Evolutionary conservation across 2,888 invertebrate genomes (phyloP).

Genomic region (Rhamnusium bicolor): DNA sequence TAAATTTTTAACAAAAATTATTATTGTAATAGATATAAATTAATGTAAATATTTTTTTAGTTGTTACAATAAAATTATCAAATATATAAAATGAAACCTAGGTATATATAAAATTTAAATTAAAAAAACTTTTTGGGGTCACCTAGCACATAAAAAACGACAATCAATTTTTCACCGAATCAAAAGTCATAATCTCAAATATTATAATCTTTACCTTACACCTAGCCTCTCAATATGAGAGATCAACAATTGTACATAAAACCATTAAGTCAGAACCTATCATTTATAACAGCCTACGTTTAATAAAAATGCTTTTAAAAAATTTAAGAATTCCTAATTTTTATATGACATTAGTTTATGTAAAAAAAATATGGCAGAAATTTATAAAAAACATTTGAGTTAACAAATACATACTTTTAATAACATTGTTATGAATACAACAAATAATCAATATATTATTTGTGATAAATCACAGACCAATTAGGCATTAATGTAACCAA

Average conservation of each 20-base stretch:
- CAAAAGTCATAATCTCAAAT: background rate
- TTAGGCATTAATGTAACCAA: too few species aligned
- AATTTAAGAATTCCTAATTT: slow-evolving; percentile 19
- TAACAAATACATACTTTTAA: background rate
- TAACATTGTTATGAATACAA: too few species aligned
- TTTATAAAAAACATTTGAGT: background rate
- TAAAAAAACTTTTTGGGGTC: background rate
- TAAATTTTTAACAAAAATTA: background rate
- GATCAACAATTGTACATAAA: slow-evolving; percentile 29
- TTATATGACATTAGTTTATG: slow-evolving; percentile 25
- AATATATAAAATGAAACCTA: background rate
- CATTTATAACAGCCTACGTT: slow-evolving; percentile 31
- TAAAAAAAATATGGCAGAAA: slow-evolving; percentile 19
- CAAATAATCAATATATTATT: too few species aligned
- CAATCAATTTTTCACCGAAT: background rate
- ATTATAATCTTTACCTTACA: background rate
- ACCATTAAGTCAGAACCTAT: slow-evolving; percentile 31
- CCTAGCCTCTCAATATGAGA: slow-evolving; percentile 30
- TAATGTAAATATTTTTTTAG: background rate
- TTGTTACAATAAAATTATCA: background rate
- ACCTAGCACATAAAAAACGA: background rate
- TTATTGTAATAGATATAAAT: background rate
- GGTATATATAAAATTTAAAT: background rate
- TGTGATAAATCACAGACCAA: too few species aligned
- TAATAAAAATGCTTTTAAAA: slow-evolving; percentile 12